phyloP scores from a whole-genome alignment of 2,888 invertebrate genomes.

The Aradus depressus region DNA sequence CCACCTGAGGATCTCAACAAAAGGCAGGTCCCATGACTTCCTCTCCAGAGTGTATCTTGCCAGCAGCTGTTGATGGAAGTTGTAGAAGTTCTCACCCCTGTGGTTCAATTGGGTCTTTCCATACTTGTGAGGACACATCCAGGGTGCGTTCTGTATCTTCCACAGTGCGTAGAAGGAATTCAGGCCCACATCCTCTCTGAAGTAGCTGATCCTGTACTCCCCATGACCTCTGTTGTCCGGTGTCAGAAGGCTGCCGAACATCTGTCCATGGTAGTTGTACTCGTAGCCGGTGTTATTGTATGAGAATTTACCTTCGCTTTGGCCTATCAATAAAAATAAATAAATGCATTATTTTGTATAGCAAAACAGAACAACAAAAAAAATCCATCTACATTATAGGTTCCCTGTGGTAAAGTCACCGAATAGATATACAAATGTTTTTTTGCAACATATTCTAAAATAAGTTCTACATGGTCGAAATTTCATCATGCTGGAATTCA shows the following conservation, averaged over 20 bases:
- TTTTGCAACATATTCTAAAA: too few species aligned
- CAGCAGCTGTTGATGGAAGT: conserved; percentile 53
- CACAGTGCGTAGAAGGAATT: conserved; percentile 49
- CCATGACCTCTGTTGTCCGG: conserved; percentile 27
- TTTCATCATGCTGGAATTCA: too few species aligned
- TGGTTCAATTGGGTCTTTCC: conserved; percentile 18
- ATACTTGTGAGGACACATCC: conserved; percentile 24
- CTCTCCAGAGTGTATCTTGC: conserved; percentile 47
- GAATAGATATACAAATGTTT: too few species aligned
- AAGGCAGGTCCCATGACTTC: conserved; percentile 42
- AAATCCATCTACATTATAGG: not conserved
- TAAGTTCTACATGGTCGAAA: too few species aligned
- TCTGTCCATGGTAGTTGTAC: conserved; percentile 21
- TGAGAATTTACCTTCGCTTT: conserved; percentile 18
- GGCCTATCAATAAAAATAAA: conserved; percentile 1
- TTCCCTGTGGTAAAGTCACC: too few species aligned
- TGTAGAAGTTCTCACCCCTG: conserved; percentile 37
- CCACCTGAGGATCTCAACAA: conserved; percentile 41
- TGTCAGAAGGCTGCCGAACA: conserved; percentile 20
- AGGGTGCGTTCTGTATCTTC: conserved; percentile 47
- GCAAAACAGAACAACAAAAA: not conserved
- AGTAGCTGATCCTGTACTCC: conserved; percentile 52
- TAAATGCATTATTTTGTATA: not conserved
- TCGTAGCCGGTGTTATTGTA: conserved; percentile 28
- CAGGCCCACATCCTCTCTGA: conserved; percentile 58